Conservation (phyloP, 2,888 invertebrate genomes). For the Mantis religiosa region DNA sequence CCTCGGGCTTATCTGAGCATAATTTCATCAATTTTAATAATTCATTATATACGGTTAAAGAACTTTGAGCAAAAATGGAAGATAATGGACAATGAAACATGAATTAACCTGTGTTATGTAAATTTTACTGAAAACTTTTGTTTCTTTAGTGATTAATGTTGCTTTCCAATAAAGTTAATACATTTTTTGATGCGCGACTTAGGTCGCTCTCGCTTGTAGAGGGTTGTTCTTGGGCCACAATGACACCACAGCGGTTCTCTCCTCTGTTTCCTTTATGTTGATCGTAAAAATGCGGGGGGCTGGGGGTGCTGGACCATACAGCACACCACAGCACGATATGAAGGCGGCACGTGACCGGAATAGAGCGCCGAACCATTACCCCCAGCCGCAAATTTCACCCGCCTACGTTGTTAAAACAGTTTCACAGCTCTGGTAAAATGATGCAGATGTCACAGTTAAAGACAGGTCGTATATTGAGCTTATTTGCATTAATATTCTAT, state of each 20-base stretch:
- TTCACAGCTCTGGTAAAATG: neutral
- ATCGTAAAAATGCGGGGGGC: slow-evolving; percentile 1
- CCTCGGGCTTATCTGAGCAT: no score
- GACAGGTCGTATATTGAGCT: no score
- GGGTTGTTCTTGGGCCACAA: neutral
- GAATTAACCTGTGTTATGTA: no score
- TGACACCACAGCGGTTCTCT: neutral
- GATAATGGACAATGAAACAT: no score
- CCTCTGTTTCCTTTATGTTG: slow-evolving; percentile 5
- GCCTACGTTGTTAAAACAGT: neutral
- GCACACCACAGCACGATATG: neutral
- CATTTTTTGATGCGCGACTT: neutral
- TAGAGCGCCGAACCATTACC: neutral
- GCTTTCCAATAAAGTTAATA: no score
- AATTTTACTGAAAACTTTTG: no score
- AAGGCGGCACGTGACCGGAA: neutral
- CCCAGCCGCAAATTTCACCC: neutral
- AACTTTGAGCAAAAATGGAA: no score
- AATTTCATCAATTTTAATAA: no score
- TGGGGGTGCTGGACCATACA: neutral
- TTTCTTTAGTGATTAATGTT: no score
- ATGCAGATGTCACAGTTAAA: no score
- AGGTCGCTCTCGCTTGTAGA: neutral
- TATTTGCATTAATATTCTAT: no score
- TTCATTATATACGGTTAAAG: no score